Evolutionary conservation across 2,113 vertebrate genomes (phyloP).

Genomic region (Ictalurus punctatus): DNA sequence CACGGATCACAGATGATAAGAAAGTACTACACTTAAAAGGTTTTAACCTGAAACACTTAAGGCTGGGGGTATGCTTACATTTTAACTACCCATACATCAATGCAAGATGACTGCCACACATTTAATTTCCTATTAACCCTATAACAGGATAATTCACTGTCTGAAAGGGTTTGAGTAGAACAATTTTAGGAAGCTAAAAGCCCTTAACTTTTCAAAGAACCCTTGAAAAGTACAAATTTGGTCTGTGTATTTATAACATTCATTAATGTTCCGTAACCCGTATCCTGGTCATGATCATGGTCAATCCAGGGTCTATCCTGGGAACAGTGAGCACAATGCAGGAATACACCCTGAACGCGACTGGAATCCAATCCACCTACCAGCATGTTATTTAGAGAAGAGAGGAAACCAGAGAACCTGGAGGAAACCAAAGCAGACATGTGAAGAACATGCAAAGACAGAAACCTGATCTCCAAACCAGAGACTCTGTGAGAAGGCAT

Average conservation of each 20-base stretch:
- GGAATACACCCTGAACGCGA: neutral
- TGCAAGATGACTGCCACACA: neutral
- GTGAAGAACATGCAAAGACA: neutral
- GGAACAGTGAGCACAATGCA: neutral
- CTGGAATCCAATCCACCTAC: neutral
- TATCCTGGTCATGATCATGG: neutral
- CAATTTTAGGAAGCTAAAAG: neutral
- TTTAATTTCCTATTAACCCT: no score
- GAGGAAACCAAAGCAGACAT: neutral
- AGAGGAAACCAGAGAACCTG: neutral
- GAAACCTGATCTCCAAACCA: neutral
- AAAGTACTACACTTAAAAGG: conserved; percentile 17
- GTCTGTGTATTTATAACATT: neutral
- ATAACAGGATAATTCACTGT: neutral
- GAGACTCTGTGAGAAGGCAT: neutral
- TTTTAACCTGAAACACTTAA: conserved; percentile 12
- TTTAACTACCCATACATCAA: neutral
- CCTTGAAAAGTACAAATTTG: neutral
- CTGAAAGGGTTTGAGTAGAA: neutral
- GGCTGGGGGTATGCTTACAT: neutral
- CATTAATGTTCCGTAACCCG: no score
- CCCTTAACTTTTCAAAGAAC: neutral
- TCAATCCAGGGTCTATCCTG: neutral
- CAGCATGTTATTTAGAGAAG: neutral
- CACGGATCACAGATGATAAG: conserved; percentile 22